Evolutionary conservation across 1,140 invertebrate species (phyloP).

Genomic region (Tachypleus tridentatus): DNA sequence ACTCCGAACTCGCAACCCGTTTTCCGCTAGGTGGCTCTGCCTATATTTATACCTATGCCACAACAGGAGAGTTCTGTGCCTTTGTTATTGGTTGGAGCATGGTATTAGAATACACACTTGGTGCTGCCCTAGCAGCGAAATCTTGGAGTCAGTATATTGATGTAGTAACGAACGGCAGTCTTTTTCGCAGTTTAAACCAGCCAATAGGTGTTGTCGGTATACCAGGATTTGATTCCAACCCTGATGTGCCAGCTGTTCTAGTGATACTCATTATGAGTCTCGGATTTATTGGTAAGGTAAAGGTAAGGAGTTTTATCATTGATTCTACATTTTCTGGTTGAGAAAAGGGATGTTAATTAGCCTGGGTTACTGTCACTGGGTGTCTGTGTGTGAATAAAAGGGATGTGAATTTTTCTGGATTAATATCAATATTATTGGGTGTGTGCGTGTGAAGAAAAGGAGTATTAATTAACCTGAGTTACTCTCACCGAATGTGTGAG

Average conservation of each 20-base stretch:
- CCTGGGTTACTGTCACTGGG: no score
- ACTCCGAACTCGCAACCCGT: conserved; percentile 38
- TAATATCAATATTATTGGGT: no score
- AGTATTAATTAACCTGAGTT: no score
- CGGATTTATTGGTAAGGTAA: no score
- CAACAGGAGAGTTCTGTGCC: conserved; percentile 36
- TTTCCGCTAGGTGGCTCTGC: conserved; percentile 38
- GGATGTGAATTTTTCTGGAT: no score
- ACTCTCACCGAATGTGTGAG: no score
- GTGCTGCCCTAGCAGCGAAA: conserved; percentile 36
- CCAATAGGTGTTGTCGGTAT: conserved; percentile 8
- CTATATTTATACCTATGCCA: conserved; percentile 39
- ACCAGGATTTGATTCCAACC: conserved; percentile 4
- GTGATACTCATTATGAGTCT: no score
- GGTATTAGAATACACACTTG: conserved; percentile 43
- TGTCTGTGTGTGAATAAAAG: no score
- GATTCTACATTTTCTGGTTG: no score
- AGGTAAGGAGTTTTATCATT: no score
- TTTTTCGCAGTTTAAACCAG: conserved; percentile 2
- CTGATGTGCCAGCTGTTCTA: conserved; percentile 8
- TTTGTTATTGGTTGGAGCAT: conserved; percentile 41
- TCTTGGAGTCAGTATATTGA: conserved; percentile 19
- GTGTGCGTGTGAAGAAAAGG: no score
- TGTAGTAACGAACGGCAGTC: conserved; percentile 2
- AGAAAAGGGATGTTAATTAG: no score